Evolutionary conservation across 2,797 vertebrate species (phyloP).

Genomic region (Acomys russatus): DNA sequence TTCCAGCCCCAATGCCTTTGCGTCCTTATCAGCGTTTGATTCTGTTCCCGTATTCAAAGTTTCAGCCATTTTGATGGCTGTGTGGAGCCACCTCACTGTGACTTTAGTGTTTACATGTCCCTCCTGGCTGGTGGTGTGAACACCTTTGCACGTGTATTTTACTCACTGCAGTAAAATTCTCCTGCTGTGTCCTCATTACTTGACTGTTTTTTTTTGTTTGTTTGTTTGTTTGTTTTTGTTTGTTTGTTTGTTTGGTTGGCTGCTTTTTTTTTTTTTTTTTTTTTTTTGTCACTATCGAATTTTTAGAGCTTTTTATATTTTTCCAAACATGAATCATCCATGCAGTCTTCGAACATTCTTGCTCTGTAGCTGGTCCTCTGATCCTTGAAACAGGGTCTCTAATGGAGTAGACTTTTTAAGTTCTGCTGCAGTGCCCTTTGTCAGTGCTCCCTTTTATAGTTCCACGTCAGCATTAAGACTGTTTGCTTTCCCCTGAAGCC

Average conservation of each 20-base stretch:
- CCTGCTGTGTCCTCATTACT: background rate
- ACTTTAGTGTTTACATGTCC: background rate
- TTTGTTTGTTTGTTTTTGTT: too few relatives aligned
- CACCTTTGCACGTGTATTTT: background rate
- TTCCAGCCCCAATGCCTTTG: background rate
- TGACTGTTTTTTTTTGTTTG: background rate
- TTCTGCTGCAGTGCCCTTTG: background rate
- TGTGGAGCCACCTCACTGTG: background rate
- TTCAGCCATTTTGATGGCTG: background rate
- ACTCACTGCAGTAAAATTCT: background rate
- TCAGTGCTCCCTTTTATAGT: background rate
- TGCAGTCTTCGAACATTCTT: background rate
- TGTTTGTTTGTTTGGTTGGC: too few relatives aligned
- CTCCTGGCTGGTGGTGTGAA: background rate
- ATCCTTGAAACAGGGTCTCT: background rate
- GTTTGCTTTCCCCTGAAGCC: background rate
- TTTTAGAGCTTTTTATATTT: slow-evolving; percentile 6
- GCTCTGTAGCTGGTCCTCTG: background rate
- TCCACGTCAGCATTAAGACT: background rate
- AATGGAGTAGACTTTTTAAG: background rate
- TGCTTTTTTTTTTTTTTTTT: too few relatives aligned
- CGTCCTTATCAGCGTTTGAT: background rate
- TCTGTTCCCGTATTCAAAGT: background rate
- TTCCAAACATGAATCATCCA: background rate
- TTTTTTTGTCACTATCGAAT: background rate